Conservation (phyloP, 23 tunicate species). For the Trididemnum clinides region DNA sequence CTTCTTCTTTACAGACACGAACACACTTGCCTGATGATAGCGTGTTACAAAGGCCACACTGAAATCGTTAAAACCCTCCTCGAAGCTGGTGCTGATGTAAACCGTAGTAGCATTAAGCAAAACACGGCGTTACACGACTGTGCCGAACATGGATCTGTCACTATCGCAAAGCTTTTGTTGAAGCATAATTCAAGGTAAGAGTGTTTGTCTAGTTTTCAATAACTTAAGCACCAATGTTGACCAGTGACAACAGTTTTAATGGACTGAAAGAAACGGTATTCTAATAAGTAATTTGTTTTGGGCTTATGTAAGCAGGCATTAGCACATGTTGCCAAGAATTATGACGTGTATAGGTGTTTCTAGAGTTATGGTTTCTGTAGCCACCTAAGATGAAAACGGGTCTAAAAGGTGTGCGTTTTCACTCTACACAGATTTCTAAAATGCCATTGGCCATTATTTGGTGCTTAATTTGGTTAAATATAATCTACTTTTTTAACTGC, state of each 20-base stretch:
- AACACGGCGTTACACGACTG: slow-evolving; percentile 94
- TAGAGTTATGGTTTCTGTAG: too few relatives aligned
- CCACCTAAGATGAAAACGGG: too few relatives aligned
- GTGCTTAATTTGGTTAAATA: too few relatives aligned
- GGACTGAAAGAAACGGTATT: neutral
- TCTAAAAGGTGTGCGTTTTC: too few relatives aligned
- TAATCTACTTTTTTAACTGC: too few relatives aligned
- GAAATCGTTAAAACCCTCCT: slow-evolving; percentile 70
- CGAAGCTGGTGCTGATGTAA: slow-evolving; percentile 82
- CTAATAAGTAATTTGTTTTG: neutral
- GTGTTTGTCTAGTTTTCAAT: neutral
- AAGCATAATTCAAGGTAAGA: slow-evolving; percentile 71
- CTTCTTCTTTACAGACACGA: slow-evolving; percentile 65
- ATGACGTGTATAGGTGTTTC: too few relatives aligned
- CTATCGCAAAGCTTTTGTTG: slow-evolving; percentile 72
- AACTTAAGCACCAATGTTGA: too few relatives aligned
- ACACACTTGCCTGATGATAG: slow-evolving; percentile 91
- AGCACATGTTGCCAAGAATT: neutral
- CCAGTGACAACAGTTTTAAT: too few relatives aligned
- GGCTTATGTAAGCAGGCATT: too few relatives aligned
- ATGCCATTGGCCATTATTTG: too few relatives aligned
- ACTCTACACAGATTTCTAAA: too few relatives aligned
- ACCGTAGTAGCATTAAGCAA: slow-evolving; percentile 77
- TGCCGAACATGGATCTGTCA: slow-evolving; percentile 81
- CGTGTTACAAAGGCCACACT: slow-evolving; percentile 87